Evolutionary conservation across 2,113 vertebrate genomes (phyloP).

Genomic region (Psilopsiagon aurifrons): DNA sequence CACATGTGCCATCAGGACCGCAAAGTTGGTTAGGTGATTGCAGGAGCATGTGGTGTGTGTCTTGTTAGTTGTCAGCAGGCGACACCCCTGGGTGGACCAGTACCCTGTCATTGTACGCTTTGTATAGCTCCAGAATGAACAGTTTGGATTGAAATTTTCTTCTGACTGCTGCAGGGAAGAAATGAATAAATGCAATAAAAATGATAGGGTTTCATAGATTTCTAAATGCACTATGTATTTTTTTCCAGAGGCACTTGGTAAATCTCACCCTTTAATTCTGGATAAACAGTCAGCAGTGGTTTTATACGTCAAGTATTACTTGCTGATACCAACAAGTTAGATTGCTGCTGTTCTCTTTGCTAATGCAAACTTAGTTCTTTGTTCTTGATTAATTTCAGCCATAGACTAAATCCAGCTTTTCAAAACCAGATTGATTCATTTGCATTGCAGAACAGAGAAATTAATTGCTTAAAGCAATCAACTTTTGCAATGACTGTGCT

Average conservation of each 20-base stretch:
- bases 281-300: background rate
- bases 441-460: constrained; percentile 55
- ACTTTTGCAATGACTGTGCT: constrained; percentile 16
- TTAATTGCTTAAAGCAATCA: constrained; percentile 52
- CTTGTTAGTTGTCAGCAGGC: constrained; percentile 90
- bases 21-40: constrained; percentile 97
- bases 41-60: constrained; percentile 97
- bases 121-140: constrained; percentile 98
- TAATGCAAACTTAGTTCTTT: constrained; percentile 24
- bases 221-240: background rate
- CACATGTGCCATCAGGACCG: constrained; percentile 97
- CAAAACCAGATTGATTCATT: constrained; percentile 43
- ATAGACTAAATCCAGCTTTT: constrained; percentile 47
- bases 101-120: constrained; percentile 92
- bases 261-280: constrained; percentile 1
- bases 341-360: constrained; percentile 1
- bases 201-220: constrained; percentile 21
- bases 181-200: constrained; percentile 59
- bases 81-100: constrained; percentile 98
- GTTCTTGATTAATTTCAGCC: constrained; percentile 48
- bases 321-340: background rate
- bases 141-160: constrained; percentile 99
- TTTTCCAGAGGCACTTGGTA: background rate
- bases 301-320: background rate
- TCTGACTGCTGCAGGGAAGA: constrained; percentile 86